Evolutionary conservation across 2,113 vertebrate genomes (phyloP).

Genomic region (Thunnus thynnus): DNA sequence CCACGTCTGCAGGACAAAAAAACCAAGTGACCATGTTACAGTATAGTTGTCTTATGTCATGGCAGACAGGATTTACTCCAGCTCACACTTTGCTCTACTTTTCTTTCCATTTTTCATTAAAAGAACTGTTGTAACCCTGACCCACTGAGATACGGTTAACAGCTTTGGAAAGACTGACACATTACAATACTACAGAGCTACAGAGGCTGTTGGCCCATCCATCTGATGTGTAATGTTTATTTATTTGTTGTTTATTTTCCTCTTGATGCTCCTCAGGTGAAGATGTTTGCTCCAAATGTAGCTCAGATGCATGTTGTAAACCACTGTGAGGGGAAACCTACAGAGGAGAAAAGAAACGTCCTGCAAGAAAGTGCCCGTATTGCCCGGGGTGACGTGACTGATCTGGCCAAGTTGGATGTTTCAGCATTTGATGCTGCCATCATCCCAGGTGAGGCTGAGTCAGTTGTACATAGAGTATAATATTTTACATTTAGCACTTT

Average conservation of each 20-base stretch:
- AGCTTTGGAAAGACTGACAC: neutral
- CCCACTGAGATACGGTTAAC: neutral
- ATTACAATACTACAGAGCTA: neutral
- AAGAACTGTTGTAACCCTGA: neutral
- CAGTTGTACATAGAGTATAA: neutral
- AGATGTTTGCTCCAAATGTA: constrained; percentile 92
- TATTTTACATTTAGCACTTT: neutral
- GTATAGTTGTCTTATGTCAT: neutral
- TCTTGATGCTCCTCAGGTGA: constrained; percentile 77
- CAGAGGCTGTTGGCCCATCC: no score
- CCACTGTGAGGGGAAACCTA: constrained; percentile 91
- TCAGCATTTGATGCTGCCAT: constrained; percentile 90
- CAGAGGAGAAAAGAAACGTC: constrained; percentile 91
- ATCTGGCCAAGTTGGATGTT: constrained; percentile 86
- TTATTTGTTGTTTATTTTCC: no score
- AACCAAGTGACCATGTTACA: no score
- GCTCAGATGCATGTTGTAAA: constrained; percentile 96
- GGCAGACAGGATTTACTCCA: no score
- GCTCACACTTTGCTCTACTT: neutral
- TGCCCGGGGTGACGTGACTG: constrained; percentile 91
- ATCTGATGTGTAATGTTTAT: no score
- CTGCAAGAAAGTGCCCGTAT: constrained; percentile 95
- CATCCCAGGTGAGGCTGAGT: constrained; percentile 87
- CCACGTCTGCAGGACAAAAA: neutral
- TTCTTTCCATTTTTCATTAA: neutral